These are phyloP conservation scores for Chelonus formosanus DNA, from an alignment of 2,888 invertebrate species.

Conservation along the genomic window DNA sequence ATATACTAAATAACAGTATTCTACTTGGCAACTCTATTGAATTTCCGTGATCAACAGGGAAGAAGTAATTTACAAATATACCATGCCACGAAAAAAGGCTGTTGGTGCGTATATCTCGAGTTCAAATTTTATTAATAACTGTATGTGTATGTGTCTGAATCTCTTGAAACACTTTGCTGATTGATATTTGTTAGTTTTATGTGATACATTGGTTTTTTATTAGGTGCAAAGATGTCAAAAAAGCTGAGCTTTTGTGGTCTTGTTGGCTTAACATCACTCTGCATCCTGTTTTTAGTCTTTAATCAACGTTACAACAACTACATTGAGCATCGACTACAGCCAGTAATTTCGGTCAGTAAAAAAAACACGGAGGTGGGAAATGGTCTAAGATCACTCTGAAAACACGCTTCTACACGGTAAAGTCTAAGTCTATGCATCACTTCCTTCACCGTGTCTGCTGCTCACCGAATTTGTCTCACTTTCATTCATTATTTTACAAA, in stretches of 20 bases:
- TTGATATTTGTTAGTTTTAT: too few relatives aligned
- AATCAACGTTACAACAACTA: conserved; percentile 61
- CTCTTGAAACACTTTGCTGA: too few relatives aligned
- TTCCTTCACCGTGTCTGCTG: conserved; percentile 14
- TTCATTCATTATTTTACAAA: background rate
- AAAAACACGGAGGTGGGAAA: conserved; percentile 41
- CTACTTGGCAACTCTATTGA: too few relatives aligned
- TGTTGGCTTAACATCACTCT: conserved; percentile 59
- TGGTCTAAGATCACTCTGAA: conserved; percentile 50
- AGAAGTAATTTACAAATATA: too few relatives aligned
- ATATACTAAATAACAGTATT: too few relatives aligned
- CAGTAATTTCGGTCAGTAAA: conserved; percentile 58
- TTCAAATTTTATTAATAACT: too few relatives aligned
- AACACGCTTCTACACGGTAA: conserved; percentile 49
- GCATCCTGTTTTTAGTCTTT: conserved; percentile 61
- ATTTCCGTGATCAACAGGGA: too few relatives aligned
- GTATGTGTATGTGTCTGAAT: too few relatives aligned
- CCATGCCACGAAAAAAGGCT: too few relatives aligned
- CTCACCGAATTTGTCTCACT: conserved; percentile 6
- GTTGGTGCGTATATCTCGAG: too few relatives aligned
- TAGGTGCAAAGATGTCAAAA: conserved; percentile 59
- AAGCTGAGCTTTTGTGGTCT: conserved; percentile 60
- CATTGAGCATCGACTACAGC: conserved; percentile 59
- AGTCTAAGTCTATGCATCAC: conserved; percentile 45
- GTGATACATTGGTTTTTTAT: background rate